phyloP scores from a whole-genome alignment of 2,113 vertebrate species.

The Tetrax tetrax region DNA sequence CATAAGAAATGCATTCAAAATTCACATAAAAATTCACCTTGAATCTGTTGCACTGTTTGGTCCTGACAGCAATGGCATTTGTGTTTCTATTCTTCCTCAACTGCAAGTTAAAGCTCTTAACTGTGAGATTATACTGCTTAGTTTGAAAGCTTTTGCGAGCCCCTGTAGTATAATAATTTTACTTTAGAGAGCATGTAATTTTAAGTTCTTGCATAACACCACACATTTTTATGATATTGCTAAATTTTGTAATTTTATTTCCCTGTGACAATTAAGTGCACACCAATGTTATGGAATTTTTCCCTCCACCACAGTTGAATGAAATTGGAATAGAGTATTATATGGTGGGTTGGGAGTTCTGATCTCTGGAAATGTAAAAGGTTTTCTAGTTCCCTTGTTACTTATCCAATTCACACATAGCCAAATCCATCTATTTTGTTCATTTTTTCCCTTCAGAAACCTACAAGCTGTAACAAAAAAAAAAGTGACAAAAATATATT shows the following conservation, averaged over 20 bases:
- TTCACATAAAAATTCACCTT: slow-evolving; percentile 53
- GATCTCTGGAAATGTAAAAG: slow-evolving; percentile 68
- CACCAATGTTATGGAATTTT: slow-evolving; percentile 71
- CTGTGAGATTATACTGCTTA: slow-evolving; percentile 71
- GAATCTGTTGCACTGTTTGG: background rate
- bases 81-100: slow-evolving; percentile 49
- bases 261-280: slow-evolving; percentile 77
- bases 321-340: slow-evolving; percentile 65
- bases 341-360: slow-evolving; percentile 57
- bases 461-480: slow-evolving; percentile 66
- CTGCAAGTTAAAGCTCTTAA: slow-evolving; percentile 68
- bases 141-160: slow-evolving; percentile 70
- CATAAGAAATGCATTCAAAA: slow-evolving; percentile 23
- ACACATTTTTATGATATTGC: slow-evolving; percentile 76
- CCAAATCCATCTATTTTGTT: slow-evolving; percentile 64
- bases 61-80: slow-evolving; percentile 55
- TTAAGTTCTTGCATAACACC: slow-evolving; percentile 75
- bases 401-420: slow-evolving; percentile 74
- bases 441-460: slow-evolving; percentile 65
- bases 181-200: slow-evolving; percentile 74
- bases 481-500: slow-evolving; percentile 53
- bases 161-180: slow-evolving; percentile 76
- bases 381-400: slow-evolving; percentile 68
- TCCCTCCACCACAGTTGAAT: slow-evolving; percentile 65
- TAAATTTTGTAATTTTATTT: slow-evolving; percentile 81